phyloP scores from a whole-genome alignment of 2,797 vertebrate genomes.

The Crypturellus tataupa region DNA sequence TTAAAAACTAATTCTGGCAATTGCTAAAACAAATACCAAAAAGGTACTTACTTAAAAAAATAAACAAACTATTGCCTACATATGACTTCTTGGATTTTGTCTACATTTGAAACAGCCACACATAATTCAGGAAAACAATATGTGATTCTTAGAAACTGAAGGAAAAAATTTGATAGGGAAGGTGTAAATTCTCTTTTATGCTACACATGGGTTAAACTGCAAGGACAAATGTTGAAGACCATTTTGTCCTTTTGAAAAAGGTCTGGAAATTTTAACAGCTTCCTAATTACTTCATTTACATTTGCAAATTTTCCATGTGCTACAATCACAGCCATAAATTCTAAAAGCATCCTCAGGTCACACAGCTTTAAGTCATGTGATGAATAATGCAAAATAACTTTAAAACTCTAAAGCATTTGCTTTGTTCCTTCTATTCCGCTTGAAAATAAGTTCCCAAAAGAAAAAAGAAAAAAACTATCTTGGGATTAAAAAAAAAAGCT shows the following conservation, averaged over 20 bases:
- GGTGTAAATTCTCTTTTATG: neutral
- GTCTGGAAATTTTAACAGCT: conserved; percentile 68
- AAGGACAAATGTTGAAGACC: conserved; percentile 35
- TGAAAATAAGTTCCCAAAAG: neutral
- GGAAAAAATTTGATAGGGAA: neutral
- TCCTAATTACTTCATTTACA: conserved; percentile 60
- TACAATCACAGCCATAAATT: conserved; percentile 38
- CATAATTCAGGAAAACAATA: neutral
- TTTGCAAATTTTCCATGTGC: conserved; percentile 72
- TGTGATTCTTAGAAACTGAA: neutral
- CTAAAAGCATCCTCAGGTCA: conserved; percentile 12
- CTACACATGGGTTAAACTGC: conserved; percentile 28
- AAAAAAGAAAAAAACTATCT: neutral
- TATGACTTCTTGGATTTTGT: neutral
- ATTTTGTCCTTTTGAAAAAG: conserved; percentile 43
- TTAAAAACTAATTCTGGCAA: too few species aligned
- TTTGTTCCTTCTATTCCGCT: neutral
- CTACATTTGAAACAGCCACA: neutral
- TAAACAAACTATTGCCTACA: neutral
- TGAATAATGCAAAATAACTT: conserved; percentile 52
- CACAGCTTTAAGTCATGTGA: conserved; percentile 15
- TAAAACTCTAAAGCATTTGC: neutral
- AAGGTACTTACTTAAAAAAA: neutral
- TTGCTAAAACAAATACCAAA: neutral
- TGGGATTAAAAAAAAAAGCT: neutral